Conservation (phyloP, 2,797 vertebrate genomes). For the Spinus olivaceus region DNA sequence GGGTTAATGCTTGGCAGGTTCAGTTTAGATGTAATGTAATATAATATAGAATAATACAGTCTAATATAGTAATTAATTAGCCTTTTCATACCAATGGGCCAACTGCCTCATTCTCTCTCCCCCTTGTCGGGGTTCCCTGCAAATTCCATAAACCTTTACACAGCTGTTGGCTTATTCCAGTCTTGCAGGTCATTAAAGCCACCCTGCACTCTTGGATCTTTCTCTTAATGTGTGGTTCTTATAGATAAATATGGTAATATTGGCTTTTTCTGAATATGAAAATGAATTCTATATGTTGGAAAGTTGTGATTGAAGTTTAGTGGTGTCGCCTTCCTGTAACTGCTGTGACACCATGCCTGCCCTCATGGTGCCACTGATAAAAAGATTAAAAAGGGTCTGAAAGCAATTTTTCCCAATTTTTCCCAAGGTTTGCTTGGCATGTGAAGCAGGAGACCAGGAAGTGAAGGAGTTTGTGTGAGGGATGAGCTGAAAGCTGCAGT, state of each 20-base stretch:
- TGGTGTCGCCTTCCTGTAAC: not conserved
- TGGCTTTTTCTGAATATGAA: too few relatives aligned
- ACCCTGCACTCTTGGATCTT: not conserved
- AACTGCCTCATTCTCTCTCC: too few relatives aligned
- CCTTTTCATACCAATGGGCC: too few relatives aligned
- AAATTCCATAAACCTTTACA: too few relatives aligned
- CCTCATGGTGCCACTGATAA: not conserved
- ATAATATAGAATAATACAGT: too few relatives aligned
- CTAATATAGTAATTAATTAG: too few relatives aligned
- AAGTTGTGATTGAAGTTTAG: not conserved
- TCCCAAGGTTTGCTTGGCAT: not conserved
- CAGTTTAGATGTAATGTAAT: too few relatives aligned
- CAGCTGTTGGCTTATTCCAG: not conserved
- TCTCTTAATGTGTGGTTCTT: not conserved
- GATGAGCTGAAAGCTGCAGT: not conserved
- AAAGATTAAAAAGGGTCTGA: not conserved
- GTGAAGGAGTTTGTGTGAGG: not conserved
- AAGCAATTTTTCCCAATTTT: not conserved
- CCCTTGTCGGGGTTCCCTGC: too few relatives aligned
- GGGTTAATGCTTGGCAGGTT: too few relatives aligned
- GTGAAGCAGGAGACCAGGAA: not conserved
- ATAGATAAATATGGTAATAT: too few relatives aligned
- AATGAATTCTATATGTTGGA: too few relatives aligned
- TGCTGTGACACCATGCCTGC: not conserved
- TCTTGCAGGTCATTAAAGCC: not conserved